Conservation (phyloP, 2,797 vertebrate species). For the Pangasius mekongensis region DNA sequence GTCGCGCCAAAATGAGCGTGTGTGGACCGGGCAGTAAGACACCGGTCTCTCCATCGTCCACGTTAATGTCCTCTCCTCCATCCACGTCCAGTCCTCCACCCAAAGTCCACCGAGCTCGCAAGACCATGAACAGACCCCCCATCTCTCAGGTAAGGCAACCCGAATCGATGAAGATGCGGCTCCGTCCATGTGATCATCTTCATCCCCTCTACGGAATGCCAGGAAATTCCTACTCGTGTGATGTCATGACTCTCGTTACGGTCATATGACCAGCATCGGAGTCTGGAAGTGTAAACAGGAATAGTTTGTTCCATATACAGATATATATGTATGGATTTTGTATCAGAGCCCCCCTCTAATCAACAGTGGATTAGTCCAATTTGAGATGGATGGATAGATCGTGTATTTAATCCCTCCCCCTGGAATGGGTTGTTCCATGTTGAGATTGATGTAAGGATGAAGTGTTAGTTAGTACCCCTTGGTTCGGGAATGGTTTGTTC, state of each 20-base stretch:
- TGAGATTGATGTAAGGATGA: no score
- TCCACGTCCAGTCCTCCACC: conserved; percentile 66
- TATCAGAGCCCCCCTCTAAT: no score
- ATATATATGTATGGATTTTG: no score
- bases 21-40: conserved; percentile 79
- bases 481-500: no score
- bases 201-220: background rate
- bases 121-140: conserved; percentile 87
- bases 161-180: no score
- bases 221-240: background rate
- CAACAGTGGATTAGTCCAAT: no score
- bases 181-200: background rate
- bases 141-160: conserved; percentile 75
- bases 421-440: no score
- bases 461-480: no score
- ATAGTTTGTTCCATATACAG: no score
- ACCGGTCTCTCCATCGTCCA: conserved; percentile 60
- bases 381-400: no score
- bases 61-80: conserved; percentile 51
- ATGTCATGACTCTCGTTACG: background rate
- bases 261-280: background rate
- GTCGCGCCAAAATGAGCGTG: conserved; percentile 90
- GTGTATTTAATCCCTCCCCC: no score
- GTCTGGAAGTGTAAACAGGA: no score
- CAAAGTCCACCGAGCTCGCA: conserved; percentile 88